Conservation (phyloP, 1,140 invertebrate genomes). For the Pantala flavescens region DNA sequence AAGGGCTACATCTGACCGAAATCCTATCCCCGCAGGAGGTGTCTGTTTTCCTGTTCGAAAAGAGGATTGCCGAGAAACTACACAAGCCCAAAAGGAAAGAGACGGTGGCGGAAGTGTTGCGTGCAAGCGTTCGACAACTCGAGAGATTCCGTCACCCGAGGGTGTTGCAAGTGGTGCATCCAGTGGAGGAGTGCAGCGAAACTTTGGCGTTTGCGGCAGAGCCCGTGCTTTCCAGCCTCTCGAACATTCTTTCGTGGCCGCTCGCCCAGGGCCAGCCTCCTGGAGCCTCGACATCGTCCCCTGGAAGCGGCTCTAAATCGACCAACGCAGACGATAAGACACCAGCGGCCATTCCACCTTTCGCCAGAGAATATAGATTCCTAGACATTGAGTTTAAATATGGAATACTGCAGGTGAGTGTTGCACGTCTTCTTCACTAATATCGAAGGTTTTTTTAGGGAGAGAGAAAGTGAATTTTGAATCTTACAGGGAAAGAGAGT, state of each 20-base stretch:
- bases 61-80: conserved; percentile 83
- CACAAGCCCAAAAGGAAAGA: conserved; percentile 90
- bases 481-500: too few species aligned
- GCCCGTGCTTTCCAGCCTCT: conserved; percentile 73
- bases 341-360: conserved; percentile 39
- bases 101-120: conserved; percentile 79
- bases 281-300: conserved; percentile 17
- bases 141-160: conserved; percentile 81
- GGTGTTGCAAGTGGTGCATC: conserved; percentile 61
- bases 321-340: conserved; percentile 27
- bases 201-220: conserved; percentile 88
- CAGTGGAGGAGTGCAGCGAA: conserved; percentile 68
- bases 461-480: too few species aligned
- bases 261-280: conserved; percentile 24
- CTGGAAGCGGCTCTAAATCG: conserved; percentile 17
- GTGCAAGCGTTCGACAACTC: conserved; percentile 67
- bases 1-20: not conserved
- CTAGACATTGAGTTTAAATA: conserved; percentile 88
- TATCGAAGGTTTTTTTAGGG: too few species aligned
- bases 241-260: conserved; percentile 67
- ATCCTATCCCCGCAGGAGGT: conserved; percentile 66
- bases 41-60: conserved; percentile 92
- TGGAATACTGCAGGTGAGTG: conserved; percentile 75
- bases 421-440: too few species aligned
- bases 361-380: conserved; percentile 71